Conservation (phyloP, 2,797 vertebrate genomes). For the Neoniphon sammara region DNA sequence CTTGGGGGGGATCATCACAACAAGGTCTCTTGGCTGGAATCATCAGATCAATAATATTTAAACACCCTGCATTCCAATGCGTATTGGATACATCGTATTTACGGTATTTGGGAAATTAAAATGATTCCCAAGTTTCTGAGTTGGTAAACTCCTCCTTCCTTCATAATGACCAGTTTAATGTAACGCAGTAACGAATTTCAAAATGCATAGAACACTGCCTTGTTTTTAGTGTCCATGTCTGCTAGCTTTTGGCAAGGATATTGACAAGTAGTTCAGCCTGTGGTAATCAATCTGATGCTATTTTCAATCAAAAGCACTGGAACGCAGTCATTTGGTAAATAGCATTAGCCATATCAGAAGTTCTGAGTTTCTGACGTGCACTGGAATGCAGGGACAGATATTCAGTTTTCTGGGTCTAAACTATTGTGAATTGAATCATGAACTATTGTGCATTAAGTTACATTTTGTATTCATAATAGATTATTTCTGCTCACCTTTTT, state of each 20-base stretch:
- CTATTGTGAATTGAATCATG: too few relatives aligned
- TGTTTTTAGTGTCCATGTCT: too few relatives aligned
- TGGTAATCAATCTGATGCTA: too few relatives aligned
- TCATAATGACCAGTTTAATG: background rate
- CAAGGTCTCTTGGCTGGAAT: background rate
- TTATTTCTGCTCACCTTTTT: background rate
- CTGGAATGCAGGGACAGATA: too few relatives aligned
- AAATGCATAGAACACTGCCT: too few relatives aligned
- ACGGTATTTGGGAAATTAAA: background rate
- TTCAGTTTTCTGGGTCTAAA: too few relatives aligned
- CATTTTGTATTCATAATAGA: background rate
- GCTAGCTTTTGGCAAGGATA: too few relatives aligned
- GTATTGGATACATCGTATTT: background rate
- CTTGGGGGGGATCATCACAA: background rate
- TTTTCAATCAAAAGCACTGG: too few relatives aligned
- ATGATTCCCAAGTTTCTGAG: background rate
- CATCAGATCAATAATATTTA: background rate
- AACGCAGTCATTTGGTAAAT: too few relatives aligned
- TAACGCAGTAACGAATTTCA: too few relatives aligned
- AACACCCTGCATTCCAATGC: background rate
- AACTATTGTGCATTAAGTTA: background rate
- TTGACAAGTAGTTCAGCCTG: background rate
- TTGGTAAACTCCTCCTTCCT: background rate
- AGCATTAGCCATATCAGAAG: too few relatives aligned
- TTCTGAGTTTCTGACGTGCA: too few relatives aligned